Evolutionary conservation across 2,888 invertebrate species (phyloP).

Genomic region (Cantharis rufa): DNA sequence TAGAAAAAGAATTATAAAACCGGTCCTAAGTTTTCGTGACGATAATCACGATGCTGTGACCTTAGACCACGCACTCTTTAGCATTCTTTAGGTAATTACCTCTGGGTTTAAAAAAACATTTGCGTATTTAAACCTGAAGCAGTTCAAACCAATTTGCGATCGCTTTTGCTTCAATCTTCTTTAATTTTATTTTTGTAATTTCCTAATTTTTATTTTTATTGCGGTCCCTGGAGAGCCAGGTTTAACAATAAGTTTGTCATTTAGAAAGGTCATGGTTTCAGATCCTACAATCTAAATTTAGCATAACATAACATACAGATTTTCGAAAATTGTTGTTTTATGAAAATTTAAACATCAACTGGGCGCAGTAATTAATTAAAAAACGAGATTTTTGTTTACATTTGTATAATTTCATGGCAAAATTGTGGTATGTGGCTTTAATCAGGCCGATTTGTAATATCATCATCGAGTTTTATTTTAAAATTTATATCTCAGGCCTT

Average conservation of each 20-base stretch:
- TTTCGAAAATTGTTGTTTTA: not conserved
- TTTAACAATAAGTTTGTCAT: not conserved
- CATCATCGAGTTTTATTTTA: not conserved
- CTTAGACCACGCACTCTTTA: not conserved
- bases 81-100: not conserved
- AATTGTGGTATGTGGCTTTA: not conserved
- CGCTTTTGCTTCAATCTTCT: not conserved
- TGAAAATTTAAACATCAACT: too few species aligned
- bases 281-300: not conserved
- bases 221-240: not conserved
- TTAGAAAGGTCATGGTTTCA: not conserved
- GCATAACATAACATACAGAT: not conserved
- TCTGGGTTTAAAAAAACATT: not conserved
- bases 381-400: not conserved
- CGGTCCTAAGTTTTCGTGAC: not conserved
- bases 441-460: not conserved
- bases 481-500: not conserved
- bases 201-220: not conserved
- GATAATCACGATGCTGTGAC: not conserved
- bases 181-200: not conserved
- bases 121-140: not conserved
- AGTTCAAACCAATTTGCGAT: not conserved
- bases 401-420: not conserved
- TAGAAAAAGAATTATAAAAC: not conserved
- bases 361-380: not conserved